Evolutionary conservation across 1,140 invertebrate species (phyloP), one percentile per base, ranked within the genome.

Genomic region (Reticulitermes speratus): DNA sequence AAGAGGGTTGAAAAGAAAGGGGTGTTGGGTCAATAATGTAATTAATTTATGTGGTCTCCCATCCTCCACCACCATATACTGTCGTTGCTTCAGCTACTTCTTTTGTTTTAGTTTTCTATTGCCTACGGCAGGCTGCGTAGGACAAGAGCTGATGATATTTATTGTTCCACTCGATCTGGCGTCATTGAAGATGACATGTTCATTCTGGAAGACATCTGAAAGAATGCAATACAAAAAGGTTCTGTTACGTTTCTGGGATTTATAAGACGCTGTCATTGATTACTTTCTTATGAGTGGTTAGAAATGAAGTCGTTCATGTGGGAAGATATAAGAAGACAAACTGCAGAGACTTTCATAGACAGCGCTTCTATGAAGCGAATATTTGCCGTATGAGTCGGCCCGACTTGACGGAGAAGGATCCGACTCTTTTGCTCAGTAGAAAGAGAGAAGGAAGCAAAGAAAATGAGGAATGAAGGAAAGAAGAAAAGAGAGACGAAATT

Each of bases 21-120:
- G 25, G 59, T 19, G 65, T 75, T 84, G 44, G 83, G 32, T 52
- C 83, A 84, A 84, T 84, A 84, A 30, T 11, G 83, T 84, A 84
- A 84, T 84, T 84, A 84, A 84, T 84, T 84, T 84, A 44, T 84
- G 83, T 84, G 83, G 83, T 84, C 25, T 84, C n/a, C 83, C 48
- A 45, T 7, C 83, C 48, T 82, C 21, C 23, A 3, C 19, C 6
- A 11, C 14, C n/a, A n/a, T 75, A 30, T 30, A 8, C 8, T 30
- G 52, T 21, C 32, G 38, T 19, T 44, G 44, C n/a, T 52, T 84
- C n/a, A 45, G 83, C 32, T 84, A 8, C 32, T 84, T 84, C 44
- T 84, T 84, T 44, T 84, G 83, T 45, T 30, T 75, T 30, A 75
- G 65, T 75, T 75, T 75, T 30, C 65, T 75, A 75, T 75, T 75